Evolutionary conservation across 2,113 vertebrate genomes (phyloP), one percentile per base, ranked within the genome.

Genomic region (Seriola aureovittata): DNA sequence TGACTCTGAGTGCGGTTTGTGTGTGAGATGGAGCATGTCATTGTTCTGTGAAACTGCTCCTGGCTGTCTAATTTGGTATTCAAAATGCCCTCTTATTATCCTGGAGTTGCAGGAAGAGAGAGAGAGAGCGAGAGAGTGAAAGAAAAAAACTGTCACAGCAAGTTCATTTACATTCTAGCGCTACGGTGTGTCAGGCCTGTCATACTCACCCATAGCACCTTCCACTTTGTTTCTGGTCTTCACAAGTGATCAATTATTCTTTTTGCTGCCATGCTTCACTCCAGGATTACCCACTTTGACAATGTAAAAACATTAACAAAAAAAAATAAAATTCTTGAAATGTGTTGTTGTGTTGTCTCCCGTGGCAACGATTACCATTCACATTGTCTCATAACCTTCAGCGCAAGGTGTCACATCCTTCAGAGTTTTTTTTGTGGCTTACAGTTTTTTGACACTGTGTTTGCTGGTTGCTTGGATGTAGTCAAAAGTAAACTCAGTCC

Each of bases 61-160:
- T 44, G 81, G 79, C 75, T 87, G 80, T 79, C 79, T 90, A 21
- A 89, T 89, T 88, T 85, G 68, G 54, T 88, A 89, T 91, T 92
- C 84, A 90, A 68, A 89, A 89, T 75, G 76, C 57, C 67, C 57
- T 74, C 54, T 71, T 83, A 69, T 88, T 90, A 88, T 92, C 60
- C 71, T 9, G 17, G 52, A 81, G 73, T 62, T 78, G 54, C 74
- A 77, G 59, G n/a, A 60, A 71, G 19, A 42, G 60, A 75, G 23
- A 52, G 34, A 23, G 32, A 36, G 62, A 74, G 19, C 12, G 58
- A 71, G 67, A 46, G 42, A 4, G 63, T 4, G 55, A 71, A 13
- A 50, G 19, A 57, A 3, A 70, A 80, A 74, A 9, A 68, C 60
- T 75, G 81, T 85, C 81, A 77, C 57, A 38, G 52, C 36, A 63